Percentiles rank a stretch among this genome's conserved stretches.
phyloP scores from a whole-genome alignment of 53 echinoderm and acorn worm species.

The Paelopatides confundens region DNA sequence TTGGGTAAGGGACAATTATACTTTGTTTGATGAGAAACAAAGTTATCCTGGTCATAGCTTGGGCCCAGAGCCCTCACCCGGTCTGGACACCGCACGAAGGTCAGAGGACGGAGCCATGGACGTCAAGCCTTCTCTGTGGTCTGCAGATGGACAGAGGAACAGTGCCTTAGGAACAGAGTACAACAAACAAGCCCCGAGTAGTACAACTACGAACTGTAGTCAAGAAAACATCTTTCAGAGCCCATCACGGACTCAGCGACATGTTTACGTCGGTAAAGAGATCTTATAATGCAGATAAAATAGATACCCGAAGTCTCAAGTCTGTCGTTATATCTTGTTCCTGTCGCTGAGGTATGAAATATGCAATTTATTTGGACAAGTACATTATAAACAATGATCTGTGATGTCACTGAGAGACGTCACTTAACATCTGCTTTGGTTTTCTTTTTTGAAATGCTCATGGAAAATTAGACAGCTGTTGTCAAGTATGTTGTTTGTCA shows the following conservation, averaged over 20 bases:
- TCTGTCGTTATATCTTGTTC: too few relatives aligned
- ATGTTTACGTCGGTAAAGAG: constrained; percentile 18
- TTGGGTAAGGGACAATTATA: not conserved
- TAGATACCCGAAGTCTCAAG: not conserved
- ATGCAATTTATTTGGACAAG: too few relatives aligned
- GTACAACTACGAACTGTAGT: not conserved
- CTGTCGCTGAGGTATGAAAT: too few relatives aligned
- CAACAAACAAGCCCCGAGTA: not conserved
- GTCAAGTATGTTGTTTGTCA: too few relatives aligned
- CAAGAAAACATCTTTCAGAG: not conserved
- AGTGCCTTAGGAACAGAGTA: not conserved
- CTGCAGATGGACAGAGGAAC: not conserved
- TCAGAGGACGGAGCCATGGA: not conserved
- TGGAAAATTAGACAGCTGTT: too few relatives aligned
- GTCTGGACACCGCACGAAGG: too few relatives aligned
- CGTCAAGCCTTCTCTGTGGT: not conserved
- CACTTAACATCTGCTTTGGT: too few relatives aligned
- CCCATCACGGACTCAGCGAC: not conserved
- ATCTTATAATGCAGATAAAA: not conserved
- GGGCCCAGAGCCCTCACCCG: not conserved
- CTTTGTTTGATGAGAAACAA: not conserved
- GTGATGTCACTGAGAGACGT: too few relatives aligned
- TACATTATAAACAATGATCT: too few relatives aligned
- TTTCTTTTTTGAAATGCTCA: too few relatives aligned
- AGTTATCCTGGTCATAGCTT: not conserved